These are phyloP conservation scores for Drosophila barbarae DNA, from an alignment of 2,888 invertebrate genomes.

Conservation along the genomic window DNA sequence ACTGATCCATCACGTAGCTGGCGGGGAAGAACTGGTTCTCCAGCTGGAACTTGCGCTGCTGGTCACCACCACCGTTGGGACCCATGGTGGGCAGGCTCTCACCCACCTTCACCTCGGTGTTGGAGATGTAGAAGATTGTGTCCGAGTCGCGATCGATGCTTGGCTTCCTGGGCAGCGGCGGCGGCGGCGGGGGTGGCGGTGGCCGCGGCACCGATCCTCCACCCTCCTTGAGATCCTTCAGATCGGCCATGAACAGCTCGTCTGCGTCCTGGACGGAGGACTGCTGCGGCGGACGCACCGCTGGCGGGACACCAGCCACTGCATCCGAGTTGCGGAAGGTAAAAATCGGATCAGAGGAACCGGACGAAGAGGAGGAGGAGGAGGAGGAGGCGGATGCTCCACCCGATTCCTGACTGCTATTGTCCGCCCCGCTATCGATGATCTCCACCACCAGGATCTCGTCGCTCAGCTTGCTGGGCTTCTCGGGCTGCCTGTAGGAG, in stretches of 20 bases:
- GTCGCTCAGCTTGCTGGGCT: constrained; percentile 66
- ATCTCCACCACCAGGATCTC: constrained; percentile 79
- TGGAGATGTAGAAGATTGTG: constrained; percentile 80
- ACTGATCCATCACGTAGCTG: constrained; percentile 67
- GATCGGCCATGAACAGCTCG: constrained; percentile 76
- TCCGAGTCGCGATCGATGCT: constrained; percentile 78
- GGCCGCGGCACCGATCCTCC: constrained; percentile 47
- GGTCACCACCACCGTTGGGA: constrained; percentile 34
- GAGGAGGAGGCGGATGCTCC: neutral
- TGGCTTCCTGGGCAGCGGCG: constrained; percentile 58
- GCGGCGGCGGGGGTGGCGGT: constrained; percentile 69
- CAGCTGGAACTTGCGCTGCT: constrained; percentile 68
- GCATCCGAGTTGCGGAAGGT: constrained; percentile 61
- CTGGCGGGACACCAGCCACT: constrained; percentile 44
- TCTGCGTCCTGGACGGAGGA: constrained; percentile 60
- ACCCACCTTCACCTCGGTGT: constrained; percentile 80
- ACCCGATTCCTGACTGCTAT: constrained; percentile 69
- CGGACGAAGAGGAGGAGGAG: constrained; percentile 29
- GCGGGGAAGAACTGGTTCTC: constrained; percentile 79
- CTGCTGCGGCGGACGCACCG: constrained; percentile 56
- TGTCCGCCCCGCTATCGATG: constrained; percentile 69
- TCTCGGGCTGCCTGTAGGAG: constrained; percentile 73
- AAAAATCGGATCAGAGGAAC: constrained; percentile 64
- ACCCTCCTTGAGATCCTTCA: constrained; percentile 62
- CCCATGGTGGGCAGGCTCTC: constrained; percentile 76